Evolutionary conservation across 2,797 vertebrate species (phyloP).

Genomic region (Muscicapa striata): DNA sequence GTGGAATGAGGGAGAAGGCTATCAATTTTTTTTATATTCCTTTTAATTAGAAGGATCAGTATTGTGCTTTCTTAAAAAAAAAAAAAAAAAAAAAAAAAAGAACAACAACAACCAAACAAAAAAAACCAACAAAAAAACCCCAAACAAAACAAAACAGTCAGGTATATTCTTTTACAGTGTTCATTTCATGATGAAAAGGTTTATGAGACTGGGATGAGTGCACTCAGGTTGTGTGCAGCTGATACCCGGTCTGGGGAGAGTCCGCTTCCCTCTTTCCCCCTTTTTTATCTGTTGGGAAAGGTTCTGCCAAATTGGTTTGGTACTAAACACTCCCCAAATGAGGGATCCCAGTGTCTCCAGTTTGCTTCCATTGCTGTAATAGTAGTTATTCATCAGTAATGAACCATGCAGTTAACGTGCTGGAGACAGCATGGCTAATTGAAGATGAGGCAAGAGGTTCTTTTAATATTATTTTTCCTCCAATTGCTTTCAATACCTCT

Average conservation of each 20-base stretch:
- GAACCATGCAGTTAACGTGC: constrained; percentile 40
- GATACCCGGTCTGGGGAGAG: neutral
- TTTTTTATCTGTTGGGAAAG: neutral
- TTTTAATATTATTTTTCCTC: constrained; percentile 67
- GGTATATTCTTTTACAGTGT: neutral
- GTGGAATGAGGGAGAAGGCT: neutral
- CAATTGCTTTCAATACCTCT: constrained; percentile 59
- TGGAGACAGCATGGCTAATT: constrained; percentile 23
- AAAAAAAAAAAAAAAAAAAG: too few relatives aligned
- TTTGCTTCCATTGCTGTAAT: constrained; percentile 48
- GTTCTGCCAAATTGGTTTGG: constrained; percentile 9
- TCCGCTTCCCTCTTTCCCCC: neutral
- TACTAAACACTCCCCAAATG: neutral
- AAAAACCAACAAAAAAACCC: too few relatives aligned
- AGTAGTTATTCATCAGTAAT: constrained; percentile 49
- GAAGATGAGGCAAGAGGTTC: constrained; percentile 28
- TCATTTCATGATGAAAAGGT: neutral
- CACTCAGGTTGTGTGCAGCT: neutral
- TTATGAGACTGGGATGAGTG: neutral
- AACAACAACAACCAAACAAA: too few relatives aligned
- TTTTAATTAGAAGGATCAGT: neutral
- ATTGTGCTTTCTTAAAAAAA: neutral
- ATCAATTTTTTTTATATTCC: neutral
- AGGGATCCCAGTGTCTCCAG: neutral
- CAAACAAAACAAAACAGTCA: neutral